Percentiles rank a stretch among this genome's conserved stretches.
Evolutionary conservation across 2,797 vertebrate species (phyloP).

Genomic region (Balearica regulorum): DNA sequence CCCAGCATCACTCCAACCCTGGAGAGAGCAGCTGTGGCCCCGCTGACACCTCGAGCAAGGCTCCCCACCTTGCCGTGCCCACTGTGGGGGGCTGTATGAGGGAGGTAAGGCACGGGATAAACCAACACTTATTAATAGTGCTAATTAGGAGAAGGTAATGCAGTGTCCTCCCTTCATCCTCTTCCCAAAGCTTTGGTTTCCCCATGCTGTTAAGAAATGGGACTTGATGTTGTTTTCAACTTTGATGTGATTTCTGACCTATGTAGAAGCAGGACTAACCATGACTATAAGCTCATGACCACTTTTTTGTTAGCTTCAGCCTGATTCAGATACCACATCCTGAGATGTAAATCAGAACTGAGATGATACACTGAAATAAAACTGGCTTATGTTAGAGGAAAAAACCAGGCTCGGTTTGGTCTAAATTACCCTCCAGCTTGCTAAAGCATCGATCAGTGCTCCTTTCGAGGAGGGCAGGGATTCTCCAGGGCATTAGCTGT

Average conservation of each 20-base stretch:
- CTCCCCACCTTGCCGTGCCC: neutral
- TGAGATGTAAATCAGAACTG: neutral
- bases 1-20: neutral
- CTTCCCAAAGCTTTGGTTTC: neutral
- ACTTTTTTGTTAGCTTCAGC: neutral
- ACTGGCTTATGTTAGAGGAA: neutral
- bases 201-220: neutral
- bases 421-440: neutral
- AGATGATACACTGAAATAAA: neutral
- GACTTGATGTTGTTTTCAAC: neutral
- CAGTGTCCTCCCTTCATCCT: neutral
- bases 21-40: neutral
- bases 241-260: neutral
- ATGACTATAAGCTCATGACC: neutral
- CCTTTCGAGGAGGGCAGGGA: neutral
- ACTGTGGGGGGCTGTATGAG: fast-evolving
- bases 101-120: fast-evolving
- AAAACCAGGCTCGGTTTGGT: neutral
- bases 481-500: neutral
- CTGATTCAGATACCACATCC: neutral
- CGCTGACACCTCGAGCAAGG: neutral
- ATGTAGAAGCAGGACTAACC: neutral
- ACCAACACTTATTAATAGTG: neutral
- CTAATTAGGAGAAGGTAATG: neutral
- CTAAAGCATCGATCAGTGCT: neutral